Conservation (phyloP, 2,113 vertebrate species). For the Phalacrocorax pelagicus region DNA sequence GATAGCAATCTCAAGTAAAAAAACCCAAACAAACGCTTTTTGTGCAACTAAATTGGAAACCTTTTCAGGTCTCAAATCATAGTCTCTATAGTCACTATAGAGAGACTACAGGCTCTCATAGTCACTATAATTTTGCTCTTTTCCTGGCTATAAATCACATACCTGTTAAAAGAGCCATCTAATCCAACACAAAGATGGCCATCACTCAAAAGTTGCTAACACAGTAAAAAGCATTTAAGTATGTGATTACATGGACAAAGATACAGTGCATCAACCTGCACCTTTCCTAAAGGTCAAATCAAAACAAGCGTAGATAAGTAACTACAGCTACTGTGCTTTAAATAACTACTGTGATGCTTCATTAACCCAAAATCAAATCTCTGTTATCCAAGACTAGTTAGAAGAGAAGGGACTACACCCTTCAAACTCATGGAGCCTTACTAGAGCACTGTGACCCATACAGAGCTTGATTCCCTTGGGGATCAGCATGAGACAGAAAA, state of each 20-base stretch:
- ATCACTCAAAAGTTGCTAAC: not conserved
- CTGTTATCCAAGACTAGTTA: not conserved
- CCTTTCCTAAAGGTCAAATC: not conserved
- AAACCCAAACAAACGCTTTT: not conserved
- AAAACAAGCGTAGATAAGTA: not conserved
- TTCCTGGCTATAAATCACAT: not conserved
- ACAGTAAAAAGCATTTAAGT: not conserved
- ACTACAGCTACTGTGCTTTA: not conserved
- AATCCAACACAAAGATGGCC: not conserved
- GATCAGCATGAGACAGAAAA: not conserved
- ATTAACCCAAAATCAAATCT: not conserved
- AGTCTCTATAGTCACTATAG: not conserved
- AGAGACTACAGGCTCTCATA: not conserved
- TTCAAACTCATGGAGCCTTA: not conserved
- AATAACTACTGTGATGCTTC: not conserved
- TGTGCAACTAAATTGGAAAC: not conserved
- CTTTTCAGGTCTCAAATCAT: not conserved
- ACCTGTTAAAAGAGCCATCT: fast-evolving
- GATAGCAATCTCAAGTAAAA: not conserved
- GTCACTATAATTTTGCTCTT: not conserved
- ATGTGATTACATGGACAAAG: fast-evolving
- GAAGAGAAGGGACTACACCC: not conserved
- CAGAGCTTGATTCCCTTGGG: not conserved
- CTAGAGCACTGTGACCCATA: not conserved
- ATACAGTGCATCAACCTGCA: not conserved